These are phyloP conservation scores for Venustaconcha ellipsiformis DNA, from an alignment of 1,140 invertebrate genomes.

Conservation along the genomic window DNA sequence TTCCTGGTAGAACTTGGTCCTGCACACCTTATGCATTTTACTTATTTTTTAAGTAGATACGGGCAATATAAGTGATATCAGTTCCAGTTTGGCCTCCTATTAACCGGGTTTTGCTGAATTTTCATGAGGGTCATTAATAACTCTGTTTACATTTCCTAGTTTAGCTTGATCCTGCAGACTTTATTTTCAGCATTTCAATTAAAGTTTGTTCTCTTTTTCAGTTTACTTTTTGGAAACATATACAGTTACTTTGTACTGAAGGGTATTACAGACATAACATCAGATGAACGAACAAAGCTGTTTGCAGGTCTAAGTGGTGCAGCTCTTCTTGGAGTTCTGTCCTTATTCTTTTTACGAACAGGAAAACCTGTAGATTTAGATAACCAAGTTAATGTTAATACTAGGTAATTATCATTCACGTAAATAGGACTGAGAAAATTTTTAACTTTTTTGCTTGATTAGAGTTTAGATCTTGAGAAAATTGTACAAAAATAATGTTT, in stretches of 20 bases:
- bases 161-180: too few relatives aligned
- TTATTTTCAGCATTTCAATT: too few relatives aligned
- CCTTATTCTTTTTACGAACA: constrained; percentile 49
- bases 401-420: constrained; percentile 26
- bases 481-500: too few relatives aligned
- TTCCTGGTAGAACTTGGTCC: too few relatives aligned
- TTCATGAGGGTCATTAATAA: too few relatives aligned
- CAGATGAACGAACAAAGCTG: constrained; percentile 53
- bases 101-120: too few relatives aligned
- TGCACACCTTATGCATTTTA: too few relatives aligned
- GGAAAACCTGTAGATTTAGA: constrained; percentile 32
- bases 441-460: neutral
- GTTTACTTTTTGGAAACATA: constrained; percentile 92
- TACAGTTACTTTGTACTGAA: constrained; percentile 93
- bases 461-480: too few relatives aligned
- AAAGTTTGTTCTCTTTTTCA: constrained; percentile 69
- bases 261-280: constrained; percentile 79
- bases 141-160: too few relatives aligned
- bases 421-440: neutral
- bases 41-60: too few relatives aligned
- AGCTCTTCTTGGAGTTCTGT: constrained; percentile 45
- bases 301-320: constrained; percentile 58
- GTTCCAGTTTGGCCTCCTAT: too few relatives aligned
- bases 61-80: too few relatives aligned
- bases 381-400: constrained; percentile 55